Base-by-base conservation (phyloP, 30 jellyfish, hydroid and myxozoan genomes). In the Sanderia malayensis region DNA sequence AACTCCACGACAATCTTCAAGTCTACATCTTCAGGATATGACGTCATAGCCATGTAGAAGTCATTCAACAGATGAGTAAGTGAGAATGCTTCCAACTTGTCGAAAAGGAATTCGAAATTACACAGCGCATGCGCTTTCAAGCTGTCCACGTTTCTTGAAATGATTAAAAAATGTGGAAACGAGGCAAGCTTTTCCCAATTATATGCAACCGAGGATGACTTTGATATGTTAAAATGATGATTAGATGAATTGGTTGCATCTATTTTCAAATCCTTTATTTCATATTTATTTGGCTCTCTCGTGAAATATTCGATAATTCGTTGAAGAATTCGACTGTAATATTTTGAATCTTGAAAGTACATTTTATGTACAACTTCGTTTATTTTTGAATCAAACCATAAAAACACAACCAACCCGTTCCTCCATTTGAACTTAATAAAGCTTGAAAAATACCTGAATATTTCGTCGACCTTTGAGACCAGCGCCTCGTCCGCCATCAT, bases 51-150 rank as follows among this genome's bases (percentile, higher is more conserved):
- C 71, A 64, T 34, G 37, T 46, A 20, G 33, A 76, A 70, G 74
- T 86, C 92, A 71, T 67, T 57, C 66, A 69, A 13, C 1, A 86
- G 19, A 30, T 76, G 96, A 41, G 73, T 74, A 24, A 86, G 72
- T 37, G 87, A 71, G 15, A 80, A 46, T 9, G 85, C 83, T 18
- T 74, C 71, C 21, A 86, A 80, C 53, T 78, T 76, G 32, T 65
- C 76, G 28, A 17, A 41, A 47, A 86, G 46, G 66, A 62, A 76
- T 22, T 68, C 80, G 61, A 8, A 86, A 67, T 79, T 77, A 79
- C 87, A 78, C 17, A 86, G 33, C 2, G 81, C 62, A 27, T 9
- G 72, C 37, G 31, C 26, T 61, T 86, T 86, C 11, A 86, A 73
- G 28, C 28, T 55, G 10, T 22, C 83, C 0, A 60, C 30, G 0